Evolutionary conservation across 2,888 invertebrate species (phyloP).

Genomic region (Heteromyza rotundicornis): DNA sequence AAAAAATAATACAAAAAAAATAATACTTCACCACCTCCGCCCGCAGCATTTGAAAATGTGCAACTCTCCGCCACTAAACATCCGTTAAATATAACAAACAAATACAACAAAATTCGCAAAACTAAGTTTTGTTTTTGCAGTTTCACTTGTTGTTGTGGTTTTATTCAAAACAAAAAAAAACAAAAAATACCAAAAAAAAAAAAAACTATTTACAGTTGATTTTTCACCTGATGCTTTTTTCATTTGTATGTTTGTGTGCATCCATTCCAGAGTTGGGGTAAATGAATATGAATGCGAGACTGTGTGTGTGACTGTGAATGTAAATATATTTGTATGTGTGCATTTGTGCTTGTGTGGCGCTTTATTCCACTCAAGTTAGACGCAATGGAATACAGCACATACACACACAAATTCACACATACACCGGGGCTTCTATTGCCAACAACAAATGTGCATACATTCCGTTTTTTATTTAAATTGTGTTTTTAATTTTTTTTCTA

Average conservation of each 20-base stretch:
- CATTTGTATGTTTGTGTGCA: conserved; percentile 1
- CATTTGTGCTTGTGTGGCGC: conserved; percentile 24
- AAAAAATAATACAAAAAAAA: no score
- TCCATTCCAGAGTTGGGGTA: conserved; percentile 11
- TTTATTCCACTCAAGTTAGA: conserved; percentile 36
- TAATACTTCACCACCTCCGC: no score
- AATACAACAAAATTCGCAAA: conserved; percentile 31
- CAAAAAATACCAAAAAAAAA: no score
- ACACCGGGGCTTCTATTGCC: no score
- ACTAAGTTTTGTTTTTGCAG: conserved; percentile 51
- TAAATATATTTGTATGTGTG: neutral
- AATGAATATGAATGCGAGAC: conserved; percentile 15
- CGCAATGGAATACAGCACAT: conserved; percentile 14
- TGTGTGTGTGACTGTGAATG: conserved; percentile 20
- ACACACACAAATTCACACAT: conserved; percentile 5
- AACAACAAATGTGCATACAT: conserved; percentile 11
- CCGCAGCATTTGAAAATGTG: neutral
- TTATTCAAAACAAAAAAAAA: no score
- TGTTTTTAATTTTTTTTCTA: conserved; percentile 24
- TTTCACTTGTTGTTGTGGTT: conserved; percentile 38
- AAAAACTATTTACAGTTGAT: conserved; percentile 54
- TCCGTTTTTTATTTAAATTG: conserved; percentile 31
- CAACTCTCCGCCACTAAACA: conserved; percentile 37
- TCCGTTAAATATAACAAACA: conserved; percentile 45
- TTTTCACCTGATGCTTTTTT: conserved; percentile 52